Percentiles rank a stretch among this genome's conserved stretches.
Conservation (phyloP, 2,888 invertebrate genomes). For the Camptogramma bilineatum region DNA sequence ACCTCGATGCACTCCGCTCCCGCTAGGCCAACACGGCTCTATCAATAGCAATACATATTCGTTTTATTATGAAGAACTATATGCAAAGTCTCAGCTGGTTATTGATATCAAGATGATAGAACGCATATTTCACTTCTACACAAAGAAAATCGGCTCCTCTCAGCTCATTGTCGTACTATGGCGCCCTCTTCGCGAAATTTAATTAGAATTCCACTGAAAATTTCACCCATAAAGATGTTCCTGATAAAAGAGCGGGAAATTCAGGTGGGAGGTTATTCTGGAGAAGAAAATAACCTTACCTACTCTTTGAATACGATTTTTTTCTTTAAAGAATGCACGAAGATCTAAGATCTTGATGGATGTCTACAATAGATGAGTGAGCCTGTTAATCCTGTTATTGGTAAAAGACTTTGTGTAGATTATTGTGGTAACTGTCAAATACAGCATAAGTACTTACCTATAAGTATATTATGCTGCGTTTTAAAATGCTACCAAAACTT, state of each 20-base stretch:
- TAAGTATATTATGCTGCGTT: too few relatives aligned
- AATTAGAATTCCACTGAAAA: slow-evolving; percentile 75
- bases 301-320: background rate
- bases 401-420: too few relatives aligned
- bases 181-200: slow-evolving; percentile 68
- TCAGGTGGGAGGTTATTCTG: slow-evolving; percentile 42
- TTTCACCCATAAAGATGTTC: slow-evolving; percentile 72
- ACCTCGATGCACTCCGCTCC: too few relatives aligned
- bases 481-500: too few relatives aligned
- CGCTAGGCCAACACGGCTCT: too few relatives aligned
- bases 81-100: background rate
- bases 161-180: slow-evolving; percentile 55
- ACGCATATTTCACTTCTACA: slow-evolving; percentile 28
- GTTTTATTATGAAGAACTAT: background rate
- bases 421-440: too few relatives aligned
- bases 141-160: slow-evolving; percentile 38
- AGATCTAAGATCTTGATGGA: too few relatives aligned
- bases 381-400: too few relatives aligned
- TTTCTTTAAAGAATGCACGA: too few relatives aligned
- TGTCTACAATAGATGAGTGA: too few relatives aligned
- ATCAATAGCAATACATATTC: too few relatives aligned
- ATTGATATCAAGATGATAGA: slow-evolving; percentile 1
- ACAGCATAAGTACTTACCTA: too few relatives aligned
- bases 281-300: background rate
- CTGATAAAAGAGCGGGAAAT: slow-evolving; percentile 64